Evolutionary conservation across 2,113 vertebrate species (phyloP).

Genomic region (Eretmodus cyanostictus): DNA sequence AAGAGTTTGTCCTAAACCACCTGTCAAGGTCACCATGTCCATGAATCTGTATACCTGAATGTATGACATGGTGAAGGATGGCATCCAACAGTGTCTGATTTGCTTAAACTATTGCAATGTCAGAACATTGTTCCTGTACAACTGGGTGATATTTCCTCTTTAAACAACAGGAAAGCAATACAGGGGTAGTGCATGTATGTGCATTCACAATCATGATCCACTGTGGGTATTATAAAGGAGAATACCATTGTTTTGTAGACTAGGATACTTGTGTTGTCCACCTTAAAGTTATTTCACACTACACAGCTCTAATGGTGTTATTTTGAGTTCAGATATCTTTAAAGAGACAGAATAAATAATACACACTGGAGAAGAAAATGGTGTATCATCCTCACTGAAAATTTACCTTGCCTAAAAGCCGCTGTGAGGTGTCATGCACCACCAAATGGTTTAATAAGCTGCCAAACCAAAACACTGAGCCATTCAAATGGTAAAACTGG

Average conservation of each 20-base stretch:
- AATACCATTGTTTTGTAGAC: slow-evolving; percentile 21
- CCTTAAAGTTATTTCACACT: not conserved
- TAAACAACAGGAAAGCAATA: slow-evolving; percentile 34
- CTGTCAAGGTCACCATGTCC: slow-evolving; percentile 10
- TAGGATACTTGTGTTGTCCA: not conserved
- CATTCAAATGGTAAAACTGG: not conserved
- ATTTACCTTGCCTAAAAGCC: accelerated
- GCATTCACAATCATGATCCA: slow-evolving; percentile 12
- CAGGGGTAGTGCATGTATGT: not conserved
- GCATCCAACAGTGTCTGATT: not conserved
- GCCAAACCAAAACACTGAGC: not conserved
- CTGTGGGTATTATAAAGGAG: slow-evolving; percentile 33
- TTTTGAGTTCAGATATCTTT: not conserved
- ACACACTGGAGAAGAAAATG: not conserved
- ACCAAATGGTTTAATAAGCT: not conserved
- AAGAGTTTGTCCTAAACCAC: not conserved
- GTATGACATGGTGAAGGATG: not conserved
- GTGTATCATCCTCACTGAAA: not conserved
- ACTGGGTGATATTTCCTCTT: not conserved
- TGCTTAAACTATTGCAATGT: slow-evolving; percentile 28
- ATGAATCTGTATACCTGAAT: slow-evolving; percentile 6
- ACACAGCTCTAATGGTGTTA: not conserved
- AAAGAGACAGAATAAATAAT: not conserved
- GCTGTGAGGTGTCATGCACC: not conserved
- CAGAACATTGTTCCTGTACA: not conserved